Conservation (phyloP, 2,113 vertebrate species). For the Halcyon malimbica region DNA sequence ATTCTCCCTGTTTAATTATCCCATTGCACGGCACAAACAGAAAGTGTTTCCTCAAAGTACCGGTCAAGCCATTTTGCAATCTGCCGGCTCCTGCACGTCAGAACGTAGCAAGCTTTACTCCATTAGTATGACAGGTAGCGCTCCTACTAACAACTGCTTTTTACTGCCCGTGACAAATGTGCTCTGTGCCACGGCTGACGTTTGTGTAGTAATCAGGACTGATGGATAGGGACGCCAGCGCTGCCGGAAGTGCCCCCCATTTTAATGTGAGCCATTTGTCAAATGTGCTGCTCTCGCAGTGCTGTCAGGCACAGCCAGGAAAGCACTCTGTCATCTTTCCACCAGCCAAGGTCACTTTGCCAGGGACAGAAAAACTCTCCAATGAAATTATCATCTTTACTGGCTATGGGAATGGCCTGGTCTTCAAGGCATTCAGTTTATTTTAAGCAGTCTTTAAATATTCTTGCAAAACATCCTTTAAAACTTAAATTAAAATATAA, state of each 20-base stretch:
- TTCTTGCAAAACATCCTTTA: neutral
- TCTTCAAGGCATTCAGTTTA: slow-evolving; percentile 50
- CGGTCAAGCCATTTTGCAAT: slow-evolving; percentile 57
- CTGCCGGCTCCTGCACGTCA: slow-evolving; percentile 49
- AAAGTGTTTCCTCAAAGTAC: slow-evolving; percentile 30
- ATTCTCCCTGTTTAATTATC: neutral
- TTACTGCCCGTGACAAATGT: slow-evolving; percentile 85
- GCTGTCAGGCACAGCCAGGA: slow-evolving; percentile 79
- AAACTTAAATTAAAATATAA: neutral
- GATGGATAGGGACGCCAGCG: slow-evolving; percentile 84
- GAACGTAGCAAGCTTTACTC: slow-evolving; percentile 63
- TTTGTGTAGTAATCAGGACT: slow-evolving; percentile 88
- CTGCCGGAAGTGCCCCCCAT: slow-evolving; percentile 82
- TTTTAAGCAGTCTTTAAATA: neutral
- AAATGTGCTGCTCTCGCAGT: slow-evolving; percentile 77
- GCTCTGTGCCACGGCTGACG: slow-evolving; percentile 79
- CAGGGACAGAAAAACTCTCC: slow-evolving; percentile 69
- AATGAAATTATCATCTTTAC: slow-evolving; percentile 65
- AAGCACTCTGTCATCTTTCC: slow-evolving; percentile 82
- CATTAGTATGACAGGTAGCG: slow-evolving; percentile 82
- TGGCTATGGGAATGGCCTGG: slow-evolving; percentile 46
- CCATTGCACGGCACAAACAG: neutral
- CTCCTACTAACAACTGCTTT: slow-evolving; percentile 86
- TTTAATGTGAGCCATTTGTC: slow-evolving; percentile 86
- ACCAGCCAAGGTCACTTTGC: slow-evolving; percentile 88